Evolutionary conservation across 92 coral and sea anemone species (phyloP), one percentile per base, ranked within the genome.

Genomic region (Parazoanthus swiftii): DNA sequence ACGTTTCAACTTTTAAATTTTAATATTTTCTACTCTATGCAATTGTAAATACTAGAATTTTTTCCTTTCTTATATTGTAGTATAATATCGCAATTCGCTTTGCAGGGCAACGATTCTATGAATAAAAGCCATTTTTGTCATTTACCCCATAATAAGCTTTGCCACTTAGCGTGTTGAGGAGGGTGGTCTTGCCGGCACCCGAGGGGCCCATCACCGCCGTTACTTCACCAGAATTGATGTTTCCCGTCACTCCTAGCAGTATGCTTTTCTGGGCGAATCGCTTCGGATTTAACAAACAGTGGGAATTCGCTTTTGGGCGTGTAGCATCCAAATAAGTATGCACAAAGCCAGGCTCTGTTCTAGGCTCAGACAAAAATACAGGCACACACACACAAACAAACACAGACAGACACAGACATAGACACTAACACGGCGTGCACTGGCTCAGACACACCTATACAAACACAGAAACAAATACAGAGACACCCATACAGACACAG

Each of bases 201-300:
- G 97, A 94, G 5, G 98, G 98, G 63, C 98, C 98, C 98, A 95
- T 95, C 65, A 95, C 94, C 29, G 98, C 98, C 6, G 97, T 95
- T 29, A 95, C 95, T 73, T 95, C 97, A 20, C 98, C 97, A 10
- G 97, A 86, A 56, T 79, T 86, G 20, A 95, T 76, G 70, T 92
- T 86, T 23, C 98, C 98, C 2, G 95, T 94, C 25, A 95, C 98
- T 26, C 94, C 94, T 80, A 94, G 91, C 7, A 95, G 93, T 39
- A 95, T 93, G 37, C 88, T 88, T 81, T 88, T 92, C 26, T 89
- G 86, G 66, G 65, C 33, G 33, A 29, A 29, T 3, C 78, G 78
- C 86, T 83, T 16, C 37, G 68, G 65, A 42, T 29, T 29, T 25
- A 42, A 42, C 33, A 42, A 70, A 2, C 10, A 29, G 42, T 68